Percentiles rank a stretch among this genome's conserved stretches.
Conservation (phyloP, 2,888 invertebrate genomes). For the Seira sanloemensis region DNA sequence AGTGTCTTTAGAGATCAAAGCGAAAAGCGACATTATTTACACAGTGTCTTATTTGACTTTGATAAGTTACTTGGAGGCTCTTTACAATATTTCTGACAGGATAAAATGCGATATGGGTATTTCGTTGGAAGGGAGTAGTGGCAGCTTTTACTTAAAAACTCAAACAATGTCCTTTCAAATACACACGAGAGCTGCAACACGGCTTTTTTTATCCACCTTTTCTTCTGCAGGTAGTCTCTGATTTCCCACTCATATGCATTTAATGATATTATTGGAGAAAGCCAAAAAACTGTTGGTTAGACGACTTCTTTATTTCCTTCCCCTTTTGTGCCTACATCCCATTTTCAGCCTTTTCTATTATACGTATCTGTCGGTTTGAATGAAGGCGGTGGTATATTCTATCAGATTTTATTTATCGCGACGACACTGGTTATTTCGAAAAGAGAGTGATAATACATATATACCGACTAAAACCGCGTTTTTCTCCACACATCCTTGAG, state of each 20-base stretch:
- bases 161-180: background rate
- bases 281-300: constrained; percentile 39
- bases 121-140: background rate
- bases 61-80: background rate
- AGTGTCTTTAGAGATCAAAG: constrained; percentile 19
- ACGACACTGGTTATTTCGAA: constrained; percentile 12
- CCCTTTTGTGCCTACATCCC: too few species aligned
- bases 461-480: constrained; percentile 4
- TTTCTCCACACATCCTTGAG: constrained; percentile 24
- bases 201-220: constrained; percentile 6
- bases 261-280: constrained; percentile 44
- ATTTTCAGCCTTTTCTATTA: too few species aligned
- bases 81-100: background rate
- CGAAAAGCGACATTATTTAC: background rate
- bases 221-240: constrained; percentile 47
- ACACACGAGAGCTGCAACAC: background rate
- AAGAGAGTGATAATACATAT: constrained; percentile 11
- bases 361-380: background rate
- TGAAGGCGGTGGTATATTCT: constrained; percentile 11
- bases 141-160: background rate
- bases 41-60: constrained; percentile 14
- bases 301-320: constrained; percentile 29
- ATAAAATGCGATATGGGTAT: background rate
- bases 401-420: constrained; percentile 18
- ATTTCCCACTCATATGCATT: constrained; percentile 23